Base-by-base conservation (phyloP, 2,113 vertebrate genomes). In the Corythaeola cristata region DNA sequence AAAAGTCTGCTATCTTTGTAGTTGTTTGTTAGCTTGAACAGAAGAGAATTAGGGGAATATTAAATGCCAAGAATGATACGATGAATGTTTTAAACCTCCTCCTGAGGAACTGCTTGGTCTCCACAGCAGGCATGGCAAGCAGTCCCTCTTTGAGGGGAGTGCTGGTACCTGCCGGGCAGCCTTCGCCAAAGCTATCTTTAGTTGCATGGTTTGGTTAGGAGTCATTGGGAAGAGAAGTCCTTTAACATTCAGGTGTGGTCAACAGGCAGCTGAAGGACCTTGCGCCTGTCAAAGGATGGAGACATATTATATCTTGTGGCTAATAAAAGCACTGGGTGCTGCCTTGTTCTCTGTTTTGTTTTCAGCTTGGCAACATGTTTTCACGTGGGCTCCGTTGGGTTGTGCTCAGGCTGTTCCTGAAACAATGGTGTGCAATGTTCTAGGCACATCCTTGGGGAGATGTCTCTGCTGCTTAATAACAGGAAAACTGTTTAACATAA, bases 381-480 rank as follows among this genome's bases (percentile, higher is more conserved):
- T 56, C 64, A 16, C 1, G 1, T 59, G 75, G 58, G 8, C 26
- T 73, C 39, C 0, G 0, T 44, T 63, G 45, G 30, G 11, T 52
- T 88, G 26, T 1, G 1, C n/a, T 62, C 9, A 24, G n/a, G 32
- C 58, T 5, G 3, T 64, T 88, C 44, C 56, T 71, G 45, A 90
- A 86, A 92, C 90, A 93, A 47, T 94, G 80, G 82, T 81, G 32
- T 78, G 44, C 76, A 76, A 17, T 90, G 86, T 97, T 78, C 73
- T 84, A 53, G 71, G 68, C 52, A 35, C 0, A 0, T 81, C 95
- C 69, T 90, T n/a, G 24, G 49, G 55, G 92, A 84, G 53, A 8
- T 59, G 39, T 41, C 52, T 78, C 58, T 62, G 39, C 72, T 78
- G 23, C 68, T 87, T 86, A 89, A 74, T 83, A 88, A 35, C 39